Conservation (phyloP, 2,888 invertebrate genomes). For the Synergus umbraculus region DNA sequence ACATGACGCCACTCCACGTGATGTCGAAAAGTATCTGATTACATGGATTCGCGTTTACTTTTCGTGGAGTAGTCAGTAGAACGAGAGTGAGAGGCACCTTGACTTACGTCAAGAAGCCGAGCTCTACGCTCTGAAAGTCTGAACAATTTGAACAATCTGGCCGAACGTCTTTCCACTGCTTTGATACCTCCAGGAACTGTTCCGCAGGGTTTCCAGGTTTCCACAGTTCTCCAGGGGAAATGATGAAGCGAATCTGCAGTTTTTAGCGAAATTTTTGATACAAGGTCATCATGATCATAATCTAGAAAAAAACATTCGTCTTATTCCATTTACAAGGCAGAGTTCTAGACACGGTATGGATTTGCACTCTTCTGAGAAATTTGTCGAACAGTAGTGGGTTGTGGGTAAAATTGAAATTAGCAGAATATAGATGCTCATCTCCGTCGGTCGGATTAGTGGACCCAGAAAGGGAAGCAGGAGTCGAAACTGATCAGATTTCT, state of each 20-base stretch:
- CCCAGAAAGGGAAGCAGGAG: not conserved
- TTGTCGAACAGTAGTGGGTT: not conserved
- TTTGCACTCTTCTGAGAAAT: not conserved
- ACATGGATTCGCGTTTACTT: slow-evolving; percentile 39
- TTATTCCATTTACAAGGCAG: too few species aligned
- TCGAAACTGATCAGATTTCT: not conserved
- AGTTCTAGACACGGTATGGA: too few species aligned
- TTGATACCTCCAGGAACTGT: not conserved
- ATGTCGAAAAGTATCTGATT: slow-evolving; percentile 40
- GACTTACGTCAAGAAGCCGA: slow-evolving; percentile 11
- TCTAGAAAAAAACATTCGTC: too few species aligned
- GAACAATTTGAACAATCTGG: not conserved
- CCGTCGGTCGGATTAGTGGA: not conserved
- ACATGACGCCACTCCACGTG: slow-evolving; percentile 39
- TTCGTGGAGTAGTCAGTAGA: slow-evolving; percentile 33
- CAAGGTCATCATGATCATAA: not conserved
- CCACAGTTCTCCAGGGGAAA: not conserved
- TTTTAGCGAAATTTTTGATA: not conserved
- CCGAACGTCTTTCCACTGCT: slow-evolving; percentile 1
- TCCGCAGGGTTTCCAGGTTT: not conserved
- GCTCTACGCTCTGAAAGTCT: slow-evolving; percentile 14
- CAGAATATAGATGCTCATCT: not conserved
- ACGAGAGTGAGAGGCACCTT: slow-evolving; percentile 40
- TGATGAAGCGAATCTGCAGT: not conserved
- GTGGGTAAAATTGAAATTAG: too few species aligned